Conservation (phyloP, 2,113 vertebrate species). For the Xenopus borealis region DNA sequence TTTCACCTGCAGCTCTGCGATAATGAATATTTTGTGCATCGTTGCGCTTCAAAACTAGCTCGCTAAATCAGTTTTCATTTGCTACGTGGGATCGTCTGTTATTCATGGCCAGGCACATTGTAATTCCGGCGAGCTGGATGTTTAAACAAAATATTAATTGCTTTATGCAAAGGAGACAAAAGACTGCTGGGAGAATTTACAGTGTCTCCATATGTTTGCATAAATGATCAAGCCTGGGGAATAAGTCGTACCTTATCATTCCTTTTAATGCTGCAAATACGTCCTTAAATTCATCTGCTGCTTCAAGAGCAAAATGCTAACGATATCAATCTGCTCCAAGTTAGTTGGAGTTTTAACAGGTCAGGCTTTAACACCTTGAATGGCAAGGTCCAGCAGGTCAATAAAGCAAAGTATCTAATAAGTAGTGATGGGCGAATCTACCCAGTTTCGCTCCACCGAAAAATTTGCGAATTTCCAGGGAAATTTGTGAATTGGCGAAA, state of each 20-base stretch:
- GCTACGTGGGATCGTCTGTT: background rate
- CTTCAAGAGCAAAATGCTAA: slow-evolving; percentile 11
- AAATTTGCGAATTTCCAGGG: no score
- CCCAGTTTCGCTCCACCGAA: no score
- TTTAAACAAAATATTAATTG: slow-evolving; percentile 36
- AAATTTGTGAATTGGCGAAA: no score
- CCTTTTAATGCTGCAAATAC: slow-evolving; percentile 14
- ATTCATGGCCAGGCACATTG: background rate
- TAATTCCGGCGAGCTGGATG: slow-evolving; percentile 4
- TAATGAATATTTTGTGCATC: slow-evolving; percentile 16
- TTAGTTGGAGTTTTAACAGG: background rate
- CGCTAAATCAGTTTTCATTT: background rate
- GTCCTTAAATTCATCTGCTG: slow-evolving; percentile 3
- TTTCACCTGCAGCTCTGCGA: slow-evolving; percentile 10
- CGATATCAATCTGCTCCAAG: slow-evolving; percentile 8
- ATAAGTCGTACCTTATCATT: background rate
- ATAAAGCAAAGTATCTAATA: no score
- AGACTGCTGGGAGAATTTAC: slow-evolving; percentile 17
- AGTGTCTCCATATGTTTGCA: slow-evolving; percentile 32
- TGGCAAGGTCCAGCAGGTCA: no score
- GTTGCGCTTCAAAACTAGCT: background rate
- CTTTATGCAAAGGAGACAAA: slow-evolving; percentile 26
- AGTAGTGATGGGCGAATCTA: no score
- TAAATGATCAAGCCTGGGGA: slow-evolving; percentile 27
- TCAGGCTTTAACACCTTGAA: background rate